Conservation (phyloP, 23 tunicate genomes). For the Corella eumyota region DNA sequence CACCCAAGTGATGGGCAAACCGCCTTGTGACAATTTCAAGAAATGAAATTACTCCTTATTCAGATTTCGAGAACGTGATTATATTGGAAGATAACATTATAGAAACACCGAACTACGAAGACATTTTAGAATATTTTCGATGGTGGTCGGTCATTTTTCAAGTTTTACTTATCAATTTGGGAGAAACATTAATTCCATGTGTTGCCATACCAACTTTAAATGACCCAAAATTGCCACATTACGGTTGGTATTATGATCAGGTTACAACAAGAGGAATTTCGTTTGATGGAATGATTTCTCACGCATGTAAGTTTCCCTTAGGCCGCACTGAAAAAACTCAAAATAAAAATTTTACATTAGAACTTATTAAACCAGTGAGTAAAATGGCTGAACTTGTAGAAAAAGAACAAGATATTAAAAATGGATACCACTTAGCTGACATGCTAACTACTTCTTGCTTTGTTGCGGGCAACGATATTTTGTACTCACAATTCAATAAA, state of each 20-base stretch:
- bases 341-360: slow-evolving; percentile 1
- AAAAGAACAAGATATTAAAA: slow-evolving; percentile 7
- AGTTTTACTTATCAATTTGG: slow-evolving; percentile 9
- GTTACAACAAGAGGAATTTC: slow-evolving; percentile 20
- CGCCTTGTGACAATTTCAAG: slow-evolving; percentile 22
- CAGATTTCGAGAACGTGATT: slow-evolving; percentile 30
- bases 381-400: slow-evolving; percentile 15
- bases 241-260: slow-evolving; percentile 22
- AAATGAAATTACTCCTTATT: slow-evolving; percentile 23
- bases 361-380: slow-evolving; percentile 22
- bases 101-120: slow-evolving; percentile 1
- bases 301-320: slow-evolving; percentile 26
- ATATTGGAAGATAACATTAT: slow-evolving; percentile 16
- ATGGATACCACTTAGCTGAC: slow-evolving; percentile 24
- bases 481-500: neutral
- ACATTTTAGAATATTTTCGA: slow-evolving; percentile 8
- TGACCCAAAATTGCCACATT: neutral
- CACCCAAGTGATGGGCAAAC: slow-evolving; percentile 3
- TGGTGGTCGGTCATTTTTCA: slow-evolving; percentile 27
- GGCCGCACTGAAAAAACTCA: slow-evolving; percentile 19
- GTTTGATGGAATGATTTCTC: slow-evolving; percentile 37
- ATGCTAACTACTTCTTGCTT: slow-evolving; percentile 22
- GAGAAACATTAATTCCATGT: slow-evolving; percentile 22
- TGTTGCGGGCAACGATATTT: slow-evolving; percentile 12
- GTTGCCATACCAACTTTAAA: slow-evolving; percentile 10